Evolutionary conservation across 2,888 invertebrate species (phyloP).

Genomic region (Cataglyphis livida): DNA sequence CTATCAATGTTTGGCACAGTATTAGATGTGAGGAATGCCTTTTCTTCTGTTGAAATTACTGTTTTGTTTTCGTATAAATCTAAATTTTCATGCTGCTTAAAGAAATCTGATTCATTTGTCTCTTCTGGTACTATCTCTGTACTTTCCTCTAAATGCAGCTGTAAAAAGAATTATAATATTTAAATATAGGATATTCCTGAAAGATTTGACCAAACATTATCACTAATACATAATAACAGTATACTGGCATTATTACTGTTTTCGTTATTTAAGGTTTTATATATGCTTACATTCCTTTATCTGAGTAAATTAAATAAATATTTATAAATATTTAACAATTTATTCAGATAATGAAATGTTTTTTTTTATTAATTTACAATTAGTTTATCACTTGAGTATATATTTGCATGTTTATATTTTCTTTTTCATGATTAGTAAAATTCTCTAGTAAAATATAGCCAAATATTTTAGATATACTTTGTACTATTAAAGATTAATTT

Average conservation of each 20-base stretch:
- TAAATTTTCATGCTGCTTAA: conserved; percentile 91
- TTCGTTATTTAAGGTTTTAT: background rate
- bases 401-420: background rate
- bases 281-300: background rate
- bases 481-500: background rate
- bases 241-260: background rate
- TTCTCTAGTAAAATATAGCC: background rate
- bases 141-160: conserved; percentile 91
- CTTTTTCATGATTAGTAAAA: background rate
- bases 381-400: background rate
- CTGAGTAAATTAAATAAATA: background rate
- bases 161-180: conserved; percentile 70
- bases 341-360: background rate
- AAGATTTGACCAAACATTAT: conserved; percentile 10
- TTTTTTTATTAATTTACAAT: conserved; percentile 15
- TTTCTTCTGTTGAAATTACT: conserved; percentile 61
- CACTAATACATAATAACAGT: background rate
- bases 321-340: background rate
- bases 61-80: conserved; percentile 70
- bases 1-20: conserved; percentile 39
- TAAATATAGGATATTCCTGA: background rate
- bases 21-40: conserved; percentile 47
- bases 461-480: conserved; percentile 11
- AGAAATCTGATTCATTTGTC: conserved; percentile 95
- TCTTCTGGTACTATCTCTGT: conserved; percentile 88